A percentile compares a stretch with the other conserved stretches of the same genome.
phyloP scores from a whole-genome alignment of 2,888 invertebrate genomes.

The Lamellibrachia satsuma region DNA sequence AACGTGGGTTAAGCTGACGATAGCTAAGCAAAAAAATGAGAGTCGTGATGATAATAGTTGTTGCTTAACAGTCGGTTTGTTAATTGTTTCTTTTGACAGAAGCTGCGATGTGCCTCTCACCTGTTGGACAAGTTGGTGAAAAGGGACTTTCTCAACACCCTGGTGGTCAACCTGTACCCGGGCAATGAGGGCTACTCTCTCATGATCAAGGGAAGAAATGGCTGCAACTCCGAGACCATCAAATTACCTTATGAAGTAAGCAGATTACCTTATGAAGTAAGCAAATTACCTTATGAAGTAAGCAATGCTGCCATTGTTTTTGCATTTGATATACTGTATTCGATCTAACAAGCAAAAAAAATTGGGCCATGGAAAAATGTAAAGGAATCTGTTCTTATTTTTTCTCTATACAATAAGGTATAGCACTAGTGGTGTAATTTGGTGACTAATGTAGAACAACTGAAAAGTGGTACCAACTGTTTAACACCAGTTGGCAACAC shows the following conservation, averaged over 20 bases:
- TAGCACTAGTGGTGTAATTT: too few relatives aligned
- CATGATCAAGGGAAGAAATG: slow-evolving; percentile 63
- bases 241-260: slow-evolving; percentile 76
- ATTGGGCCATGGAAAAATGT: too few relatives aligned
- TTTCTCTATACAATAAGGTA: too few relatives aligned
- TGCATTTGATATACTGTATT: neutral
- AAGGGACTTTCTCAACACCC: slow-evolving; percentile 85
- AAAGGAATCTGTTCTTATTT: too few relatives aligned
- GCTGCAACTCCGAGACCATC: slow-evolving; percentile 60
- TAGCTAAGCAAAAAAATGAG: neutral
- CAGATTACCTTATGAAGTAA: neutral
- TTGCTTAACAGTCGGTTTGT: neutral
- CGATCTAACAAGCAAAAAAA: too few relatives aligned
- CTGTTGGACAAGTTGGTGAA: slow-evolving; percentile 86
- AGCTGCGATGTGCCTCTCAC: slow-evolving; percentile 53
- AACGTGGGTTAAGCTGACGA: neutral
- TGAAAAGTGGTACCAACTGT: too few relatives aligned
- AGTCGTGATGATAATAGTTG: neutral
- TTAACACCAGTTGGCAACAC: too few relatives aligned
- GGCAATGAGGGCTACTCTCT: slow-evolving; percentile 90
- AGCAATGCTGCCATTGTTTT: neutral
- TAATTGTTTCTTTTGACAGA: slow-evolving; percentile 43
- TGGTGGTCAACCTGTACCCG: slow-evolving; percentile 89
- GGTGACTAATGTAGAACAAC: too few relatives aligned
- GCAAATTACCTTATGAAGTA: neutral